Conservation (phyloP, 2,888 invertebrate species). For the Agonopterix heracliana region DNA sequence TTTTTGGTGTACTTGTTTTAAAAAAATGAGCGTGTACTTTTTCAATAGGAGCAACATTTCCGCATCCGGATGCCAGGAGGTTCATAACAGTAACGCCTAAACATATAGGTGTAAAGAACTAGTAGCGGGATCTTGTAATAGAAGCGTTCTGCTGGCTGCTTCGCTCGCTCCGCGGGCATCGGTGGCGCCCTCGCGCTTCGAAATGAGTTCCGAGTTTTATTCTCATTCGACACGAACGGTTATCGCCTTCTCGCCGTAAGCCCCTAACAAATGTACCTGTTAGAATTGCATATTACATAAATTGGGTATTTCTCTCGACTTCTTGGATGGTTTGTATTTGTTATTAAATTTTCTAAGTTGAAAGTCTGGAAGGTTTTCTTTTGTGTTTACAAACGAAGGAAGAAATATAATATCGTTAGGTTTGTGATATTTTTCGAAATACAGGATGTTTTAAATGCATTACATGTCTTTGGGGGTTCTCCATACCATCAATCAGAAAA, state of each 20-base stretch:
- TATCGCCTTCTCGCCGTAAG: conserved; percentile 7
- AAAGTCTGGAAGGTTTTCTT: not conserved
- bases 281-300: conserved; percentile 13
- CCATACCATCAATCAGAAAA: no score
- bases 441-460: no score
- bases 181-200: not conserved
- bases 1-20: no score
- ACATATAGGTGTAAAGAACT: no score
- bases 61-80: no score
- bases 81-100: no score
- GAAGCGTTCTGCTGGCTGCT: not conserved
- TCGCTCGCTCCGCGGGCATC: not conserved
- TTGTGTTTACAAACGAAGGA: not conserved
- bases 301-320: conserved; percentile 4
- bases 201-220: conserved; percentile 7
- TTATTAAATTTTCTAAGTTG: not conserved
- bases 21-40: no score
- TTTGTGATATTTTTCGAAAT: no score
- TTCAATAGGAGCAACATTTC: no score
- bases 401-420: no score
- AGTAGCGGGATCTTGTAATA: no score
- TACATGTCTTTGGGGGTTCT: no score
- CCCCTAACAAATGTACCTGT: conserved; percentile 10
- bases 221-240: conserved; percentile 8
- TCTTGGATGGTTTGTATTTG: not conserved